These are phyloP conservation scores for Mantis religiosa DNA, from an alignment of 2,888 invertebrate species.

Conservation along the genomic window DNA sequence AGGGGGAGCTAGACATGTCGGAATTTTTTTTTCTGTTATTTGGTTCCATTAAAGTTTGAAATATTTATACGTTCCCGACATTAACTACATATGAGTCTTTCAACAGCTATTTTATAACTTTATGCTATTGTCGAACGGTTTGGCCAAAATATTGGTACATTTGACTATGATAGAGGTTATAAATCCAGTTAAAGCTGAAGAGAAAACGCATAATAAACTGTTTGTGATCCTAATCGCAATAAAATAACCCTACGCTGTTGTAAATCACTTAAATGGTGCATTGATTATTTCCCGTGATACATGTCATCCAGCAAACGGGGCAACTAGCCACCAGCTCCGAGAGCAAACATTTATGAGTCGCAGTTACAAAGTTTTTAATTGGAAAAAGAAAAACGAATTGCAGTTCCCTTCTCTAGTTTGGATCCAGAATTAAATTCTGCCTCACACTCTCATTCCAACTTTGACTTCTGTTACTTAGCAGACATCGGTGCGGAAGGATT, in stretches of 20 bases:
- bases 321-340: not conserved
- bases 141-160: no score
- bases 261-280: not conserved
- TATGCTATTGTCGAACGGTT: no score
- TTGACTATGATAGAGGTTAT: no score
- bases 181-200: no score
- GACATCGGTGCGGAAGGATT: not conserved
- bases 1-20: no score
- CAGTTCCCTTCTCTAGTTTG: not conserved
- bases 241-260: not conserved
- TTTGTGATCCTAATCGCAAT: not conserved
- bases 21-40: no score
- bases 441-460: not conserved
- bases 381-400: not conserved
- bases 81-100: no score
- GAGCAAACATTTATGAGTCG: not conserved
- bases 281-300: not conserved
- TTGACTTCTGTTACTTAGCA: not conserved
- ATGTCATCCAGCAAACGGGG: not conserved
- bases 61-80: no score
- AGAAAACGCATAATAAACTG: not conserved
- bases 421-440: not conserved
- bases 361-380: conserved; percentile 20
- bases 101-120: no score
- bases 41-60: no score